phyloP scores from a whole-genome alignment of 2,888 invertebrate genomes.

The Lamellibrachia satsuma region DNA sequence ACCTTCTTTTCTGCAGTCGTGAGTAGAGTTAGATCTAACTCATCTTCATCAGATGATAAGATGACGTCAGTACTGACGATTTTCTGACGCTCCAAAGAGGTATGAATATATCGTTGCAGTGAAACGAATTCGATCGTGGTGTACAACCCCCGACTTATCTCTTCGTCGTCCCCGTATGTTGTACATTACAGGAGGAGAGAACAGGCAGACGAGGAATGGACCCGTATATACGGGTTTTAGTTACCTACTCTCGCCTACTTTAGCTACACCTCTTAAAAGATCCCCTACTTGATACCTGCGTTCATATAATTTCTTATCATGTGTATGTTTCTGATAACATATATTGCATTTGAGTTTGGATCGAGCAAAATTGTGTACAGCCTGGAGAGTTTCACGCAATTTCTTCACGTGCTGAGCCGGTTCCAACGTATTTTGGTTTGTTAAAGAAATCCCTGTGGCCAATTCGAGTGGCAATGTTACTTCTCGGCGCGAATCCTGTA shows the following conservation, averaged over 20 bases:
- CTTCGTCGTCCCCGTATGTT: background rate
- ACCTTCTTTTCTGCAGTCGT: too few species aligned
- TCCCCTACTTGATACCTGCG: background rate
- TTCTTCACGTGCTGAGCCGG: background rate
- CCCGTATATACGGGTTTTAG: background rate
- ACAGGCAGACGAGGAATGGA: background rate
- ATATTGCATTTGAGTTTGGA: background rate
- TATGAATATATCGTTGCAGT: background rate
- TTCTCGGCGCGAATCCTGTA: background rate
- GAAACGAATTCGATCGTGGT: too few species aligned
- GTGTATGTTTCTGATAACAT: background rate
- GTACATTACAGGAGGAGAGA: background rate
- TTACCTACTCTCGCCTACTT: background rate
- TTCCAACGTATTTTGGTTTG: background rate
- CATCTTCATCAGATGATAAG: background rate
- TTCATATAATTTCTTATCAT: background rate
- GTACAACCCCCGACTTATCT: background rate
- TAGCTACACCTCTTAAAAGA: background rate
- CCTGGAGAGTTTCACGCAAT: background rate
- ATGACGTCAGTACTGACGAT: background rate
- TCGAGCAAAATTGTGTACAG: background rate
- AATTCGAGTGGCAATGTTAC: background rate
- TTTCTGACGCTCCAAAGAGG: background rate
- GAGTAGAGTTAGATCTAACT: background rate
- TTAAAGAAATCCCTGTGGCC: background rate